Percentiles rank a stretch among this genome's conserved stretches.
Conservation (phyloP, 2,888 invertebrate species). For the Philopedon plagiatum region DNA sequence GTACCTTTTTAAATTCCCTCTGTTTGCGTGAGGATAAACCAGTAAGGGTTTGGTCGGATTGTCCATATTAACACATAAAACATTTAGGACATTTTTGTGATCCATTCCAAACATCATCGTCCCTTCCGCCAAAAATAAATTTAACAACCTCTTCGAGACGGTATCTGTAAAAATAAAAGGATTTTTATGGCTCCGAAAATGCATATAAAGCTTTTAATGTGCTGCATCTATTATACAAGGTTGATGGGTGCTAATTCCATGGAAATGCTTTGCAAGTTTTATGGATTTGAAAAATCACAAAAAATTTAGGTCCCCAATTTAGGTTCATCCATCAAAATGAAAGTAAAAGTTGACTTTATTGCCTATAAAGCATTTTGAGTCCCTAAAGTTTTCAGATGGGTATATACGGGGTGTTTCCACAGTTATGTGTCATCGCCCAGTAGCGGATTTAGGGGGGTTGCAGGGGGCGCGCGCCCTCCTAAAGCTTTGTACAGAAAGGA, state of each 20-base stretch:
- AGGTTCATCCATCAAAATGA: constrained; percentile 41
- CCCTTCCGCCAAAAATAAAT: constrained; percentile 81
- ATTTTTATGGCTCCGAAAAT: constrained; percentile 51
- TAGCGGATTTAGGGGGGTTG: too few relatives aligned
- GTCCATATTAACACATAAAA: constrained; percentile 78
- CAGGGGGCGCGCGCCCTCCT: too few relatives aligned
- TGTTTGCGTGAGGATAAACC: constrained; percentile 79
- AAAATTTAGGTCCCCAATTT: constrained; percentile 39
- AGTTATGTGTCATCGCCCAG: too few relatives aligned
- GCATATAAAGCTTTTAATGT: constrained; percentile 39
- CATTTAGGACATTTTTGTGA: constrained; percentile 80
- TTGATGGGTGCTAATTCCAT: constrained; percentile 48
- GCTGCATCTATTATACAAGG: constrained; percentile 38
- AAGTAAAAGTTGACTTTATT: constrained; percentile 41
- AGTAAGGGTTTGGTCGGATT: constrained; percentile 75
- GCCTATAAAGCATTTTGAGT: constrained; percentile 57
- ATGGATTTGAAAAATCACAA: constrained; percentile 41
- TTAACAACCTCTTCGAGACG: constrained; percentile 75
- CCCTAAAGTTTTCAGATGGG: not conserved
- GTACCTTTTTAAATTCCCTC: constrained; percentile 80
- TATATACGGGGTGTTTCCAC: too few relatives aligned
- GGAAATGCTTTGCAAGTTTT: constrained; percentile 45
- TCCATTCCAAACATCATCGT: constrained; percentile 80
- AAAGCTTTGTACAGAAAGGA: too few relatives aligned
- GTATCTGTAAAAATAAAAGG: constrained; percentile 52